Percentiles rank a stretch among this genome's conserved stretches.
These are phyloP conservation scores for Cremastobaeus sp. DNA, from an alignment of 2,888 invertebrate genomes.

Conservation along the genomic window DNA sequence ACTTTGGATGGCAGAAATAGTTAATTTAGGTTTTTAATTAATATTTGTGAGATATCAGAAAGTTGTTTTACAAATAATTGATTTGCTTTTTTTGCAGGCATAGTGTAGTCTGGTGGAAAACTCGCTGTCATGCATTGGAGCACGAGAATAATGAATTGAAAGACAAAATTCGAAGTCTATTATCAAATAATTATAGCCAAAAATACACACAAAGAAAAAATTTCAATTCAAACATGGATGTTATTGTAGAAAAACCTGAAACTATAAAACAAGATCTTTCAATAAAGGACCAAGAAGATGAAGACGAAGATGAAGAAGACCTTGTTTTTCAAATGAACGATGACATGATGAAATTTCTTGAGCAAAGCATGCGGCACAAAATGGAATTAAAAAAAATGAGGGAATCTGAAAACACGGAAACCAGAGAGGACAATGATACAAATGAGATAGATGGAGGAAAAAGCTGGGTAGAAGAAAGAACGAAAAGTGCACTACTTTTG, in stretches of 20 bases:
- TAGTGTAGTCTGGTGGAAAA: constrained; percentile 74
- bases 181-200: constrained; percentile 28
- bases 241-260: constrained; percentile 12
- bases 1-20: too few relatives aligned
- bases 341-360: constrained; percentile 83
- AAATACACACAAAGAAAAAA: constrained; percentile 20
- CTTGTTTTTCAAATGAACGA: constrained; percentile 82
- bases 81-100: constrained; percentile 67
- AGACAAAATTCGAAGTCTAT: constrained; percentile 64
- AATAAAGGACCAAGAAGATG: constrained; percentile 62
- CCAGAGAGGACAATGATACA: constrained; percentile 41
- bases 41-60: too few relatives aligned
- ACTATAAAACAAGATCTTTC: constrained; percentile 1
- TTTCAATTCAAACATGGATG: constrained; percentile 12
- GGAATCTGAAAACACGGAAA: constrained; percentile 57
- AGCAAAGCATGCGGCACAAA: constrained; percentile 81
- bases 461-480: constrained; percentile 73
- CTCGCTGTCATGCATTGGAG: constrained; percentile 73
- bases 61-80: too few relatives aligned
- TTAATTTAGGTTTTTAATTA: too few relatives aligned
- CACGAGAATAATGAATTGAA: constrained; percentile 71
- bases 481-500: constrained; percentile 79
- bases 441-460: constrained; percentile 63
- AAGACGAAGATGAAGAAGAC: constrained; percentile 71
- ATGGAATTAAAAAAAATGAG: constrained; percentile 74